Percentiles rank a stretch among this genome's conserved stretches.
These are phyloP conservation scores for Hemithea aestivaria DNA, from an alignment of 2,888 invertebrate species.

Conservation along the genomic window DNA sequence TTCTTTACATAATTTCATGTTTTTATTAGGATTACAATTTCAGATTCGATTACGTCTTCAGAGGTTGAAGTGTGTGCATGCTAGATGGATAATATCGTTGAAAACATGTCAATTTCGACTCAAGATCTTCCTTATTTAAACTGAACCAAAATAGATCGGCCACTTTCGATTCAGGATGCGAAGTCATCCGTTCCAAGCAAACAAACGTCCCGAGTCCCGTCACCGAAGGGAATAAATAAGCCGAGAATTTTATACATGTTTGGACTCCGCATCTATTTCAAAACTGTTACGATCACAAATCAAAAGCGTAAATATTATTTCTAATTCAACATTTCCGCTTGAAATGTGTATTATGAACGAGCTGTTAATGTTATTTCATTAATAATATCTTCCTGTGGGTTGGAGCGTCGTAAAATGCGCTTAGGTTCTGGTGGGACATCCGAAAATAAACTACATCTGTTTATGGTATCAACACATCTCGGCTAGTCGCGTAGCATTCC, in stretches of 20 bases:
- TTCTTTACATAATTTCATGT: too few relatives aligned
- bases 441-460: constrained; percentile 63
- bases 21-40: too few relatives aligned
- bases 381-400: constrained; percentile 68
- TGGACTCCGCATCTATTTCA: constrained; percentile 31
- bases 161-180: constrained; percentile 15
- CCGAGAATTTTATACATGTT: constrained; percentile 21
- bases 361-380: constrained; percentile 64
- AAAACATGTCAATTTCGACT: constrained; percentile 2
- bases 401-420: constrained; percentile 48
- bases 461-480: constrained; percentile 45
- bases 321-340: constrained; percentile 55
- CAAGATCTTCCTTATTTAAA: constrained; percentile 9
- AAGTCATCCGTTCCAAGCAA: constrained; percentile 16
- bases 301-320: constrained; percentile 42
- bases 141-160: constrained; percentile 13
- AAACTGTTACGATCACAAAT: constrained; percentile 32
- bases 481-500: constrained; percentile 32
- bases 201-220: constrained; percentile 4
- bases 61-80: too few relatives aligned
- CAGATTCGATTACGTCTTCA: too few relatives aligned
- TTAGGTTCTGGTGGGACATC: constrained; percentile 47
- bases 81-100: not conserved
- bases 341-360: constrained; percentile 50
- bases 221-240: constrained; percentile 13